Base-by-base conservation (phyloP, 2,888 invertebrate species). In the Parnassius glacialis region DNA sequence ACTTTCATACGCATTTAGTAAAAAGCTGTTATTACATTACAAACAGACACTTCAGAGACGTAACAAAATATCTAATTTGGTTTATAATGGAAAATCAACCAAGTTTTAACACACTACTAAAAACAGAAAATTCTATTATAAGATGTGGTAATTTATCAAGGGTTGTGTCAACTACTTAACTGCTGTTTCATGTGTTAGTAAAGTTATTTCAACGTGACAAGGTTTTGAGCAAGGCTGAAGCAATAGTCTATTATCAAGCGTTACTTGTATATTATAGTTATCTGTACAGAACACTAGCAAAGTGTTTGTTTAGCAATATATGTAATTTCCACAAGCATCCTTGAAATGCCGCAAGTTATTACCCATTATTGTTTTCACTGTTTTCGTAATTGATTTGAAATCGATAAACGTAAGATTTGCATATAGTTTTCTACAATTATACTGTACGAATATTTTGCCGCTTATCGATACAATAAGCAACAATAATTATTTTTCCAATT, bases 221-320 rank as follows among this genome's bases (percentile, higher is more conserved):
- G 57, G 9, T 61, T 43, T 57, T 57, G 42, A 42, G 61, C 57
- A 57, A 61, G 56, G 57, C 25, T 57, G 52, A 43, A 57, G 57
- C 61, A 57, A 62, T 42, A 48, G 52, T 48, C 48, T 50, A 62
- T 57, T 57, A 53, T 42, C 16, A 48, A 47, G 34, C 16, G 13
- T 57, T 62, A 57, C 62, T 34, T 34, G 34, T 34, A 20, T 20
- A 20, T 20, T 20, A 2, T 20, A 20, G 20, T 20, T 20, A 20
- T 20, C 20, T 20, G 20, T 20, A 2, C 20, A 57, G 57, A 62
- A 57, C 47, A 53, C 47, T 48, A 16, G 13, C n/a, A 51, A 42
- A 57, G 20, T 56, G 56, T 61, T 57, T 56, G 52, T 61, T 61
- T 61, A 53, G 57, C 57, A 62, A 52, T 52, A 16, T 16, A 56